Conservation (phyloP, 1,140 invertebrate genomes). For the Zaprionus lachaisei region DNA sequence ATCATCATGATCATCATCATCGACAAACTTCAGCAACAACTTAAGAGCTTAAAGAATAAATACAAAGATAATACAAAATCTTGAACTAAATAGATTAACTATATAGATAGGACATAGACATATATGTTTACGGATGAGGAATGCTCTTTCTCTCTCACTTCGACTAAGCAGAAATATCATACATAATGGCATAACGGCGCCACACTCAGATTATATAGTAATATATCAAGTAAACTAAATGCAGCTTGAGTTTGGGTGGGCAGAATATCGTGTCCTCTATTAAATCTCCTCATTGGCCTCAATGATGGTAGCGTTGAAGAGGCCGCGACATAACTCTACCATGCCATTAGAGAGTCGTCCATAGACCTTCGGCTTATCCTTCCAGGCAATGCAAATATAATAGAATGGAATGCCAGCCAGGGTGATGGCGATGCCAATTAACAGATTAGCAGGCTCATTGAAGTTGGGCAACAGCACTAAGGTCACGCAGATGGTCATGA, state of each 20-base stretch:
- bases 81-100: slow-evolving; percentile 24
- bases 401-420: slow-evolving; percentile 96
- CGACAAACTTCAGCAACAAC: slow-evolving; percentile 23
- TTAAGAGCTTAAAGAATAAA: slow-evolving; percentile 56
- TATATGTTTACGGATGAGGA: slow-evolving; percentile 47
- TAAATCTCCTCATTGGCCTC: slow-evolving; percentile 70
- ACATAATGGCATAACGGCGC: slow-evolving; percentile 32
- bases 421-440: slow-evolving; percentile 93
- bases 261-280: slow-evolving; percentile 20
- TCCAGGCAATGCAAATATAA: slow-evolving; percentile 93
- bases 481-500: slow-evolving; percentile 93
- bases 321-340: slow-evolving; percentile 73
- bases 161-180: slow-evolving; percentile 59
- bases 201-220: slow-evolving; percentile 38
- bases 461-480: slow-evolving; percentile 93
- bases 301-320: slow-evolving; percentile 81
- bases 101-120: slow-evolving; percentile 36
- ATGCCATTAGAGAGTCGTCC: slow-evolving; percentile 65
- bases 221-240: slow-evolving; percentile 55
- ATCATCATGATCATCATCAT: background rate
- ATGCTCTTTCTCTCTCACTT: slow-evolving; percentile 45
- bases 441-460: slow-evolving; percentile 91
- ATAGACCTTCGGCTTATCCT: slow-evolving; percentile 88
- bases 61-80: slow-evolving; percentile 47
- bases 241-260: slow-evolving; percentile 16